Evolutionary conservation across 1,140 invertebrate genomes (phyloP), one percentile per base, ranked within the genome.

Genomic region (Aphelenchoides besseyi): DNA sequence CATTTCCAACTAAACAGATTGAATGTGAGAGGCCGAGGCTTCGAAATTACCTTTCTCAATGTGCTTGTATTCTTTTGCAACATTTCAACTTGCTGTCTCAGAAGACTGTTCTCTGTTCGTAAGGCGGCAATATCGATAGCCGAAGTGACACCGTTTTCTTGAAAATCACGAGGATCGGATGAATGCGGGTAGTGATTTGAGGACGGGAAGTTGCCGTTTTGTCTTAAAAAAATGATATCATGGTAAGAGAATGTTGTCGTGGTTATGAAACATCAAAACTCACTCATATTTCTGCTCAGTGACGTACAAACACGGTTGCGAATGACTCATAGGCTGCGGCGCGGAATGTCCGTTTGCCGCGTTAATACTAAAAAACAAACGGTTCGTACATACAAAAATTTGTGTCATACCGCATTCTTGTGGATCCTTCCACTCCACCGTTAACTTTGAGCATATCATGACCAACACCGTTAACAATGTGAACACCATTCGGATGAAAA

Each of bases 31-130:
- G 12, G 37, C 73, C 29, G n/a, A 23, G 32, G 66, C 8, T 23
- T 26, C 8, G 8, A 70, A 8, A 3, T 28, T 72, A 75, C 70
- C 16, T 74, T 30, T 62, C 66, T 62, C n/a, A 72, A 35, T 16
- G n/a, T 73, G 28, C 61, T 62, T 2, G 37, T 92, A 0, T 92
- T 91, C 26, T 91, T 89, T 1, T 93, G 91, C 29, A 96, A 85
- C 73, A 92, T 91, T 81, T 94, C 91, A 77, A 95, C 92, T 0
- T 91, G 90, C 52, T 90, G 88, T 73, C 94, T 91, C 0, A 97
- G 30, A 32, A 59, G 36, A 3, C 23, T 23, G 29, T 63, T 71
- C 26, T 71, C 76, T 69, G 35, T 28, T 26, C 35, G 18, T n/a
- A 71, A 30, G 26, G 29, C 29, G 2, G 33, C 18, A 28, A 33